A percentile compares a stretch with the other conserved stretches of the same genome.
phyloP scores from a whole-genome alignment of 2,888 invertebrate genomes.

The Drosophila incognita region DNA sequence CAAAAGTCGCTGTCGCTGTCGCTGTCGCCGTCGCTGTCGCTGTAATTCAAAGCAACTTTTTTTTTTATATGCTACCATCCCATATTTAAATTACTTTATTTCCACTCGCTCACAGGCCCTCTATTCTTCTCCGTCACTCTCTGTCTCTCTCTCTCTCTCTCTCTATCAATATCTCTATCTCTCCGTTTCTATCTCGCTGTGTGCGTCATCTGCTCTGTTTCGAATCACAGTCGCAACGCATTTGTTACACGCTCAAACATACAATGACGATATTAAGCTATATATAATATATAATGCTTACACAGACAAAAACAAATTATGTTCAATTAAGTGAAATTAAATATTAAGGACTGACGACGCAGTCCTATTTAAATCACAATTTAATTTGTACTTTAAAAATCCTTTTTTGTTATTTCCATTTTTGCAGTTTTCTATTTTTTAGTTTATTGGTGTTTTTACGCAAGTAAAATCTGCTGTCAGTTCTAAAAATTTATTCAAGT shows the following conservation, averaged over 20 bases:
- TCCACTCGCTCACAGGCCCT: slow-evolving; percentile 55
- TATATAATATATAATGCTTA: background rate
- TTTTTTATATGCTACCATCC: slow-evolving; percentile 47
- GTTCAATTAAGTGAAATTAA: background rate
- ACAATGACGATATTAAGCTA: slow-evolving; percentile 71
- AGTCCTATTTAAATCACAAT: background rate
- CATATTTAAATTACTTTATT: slow-evolving; percentile 78
- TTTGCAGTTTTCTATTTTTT: background rate
- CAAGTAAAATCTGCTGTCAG: background rate
- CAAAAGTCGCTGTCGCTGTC: slow-evolving; percentile 42
- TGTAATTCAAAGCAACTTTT: slow-evolving; percentile 63
- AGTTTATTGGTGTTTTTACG: background rate
- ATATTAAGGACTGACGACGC: background rate
- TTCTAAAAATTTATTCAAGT: background rate
- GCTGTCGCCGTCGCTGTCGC: slow-evolving; percentile 6
- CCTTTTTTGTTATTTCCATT: background rate
- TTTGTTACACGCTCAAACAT: slow-evolving; percentile 56
- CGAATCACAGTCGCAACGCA: slow-evolving; percentile 30
- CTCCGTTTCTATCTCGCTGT: slow-evolving; percentile 8
- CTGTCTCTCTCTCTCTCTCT: background rate
- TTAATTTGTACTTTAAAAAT: background rate
- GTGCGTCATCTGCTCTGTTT: slow-evolving; percentile 55
- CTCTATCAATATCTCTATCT: background rate
- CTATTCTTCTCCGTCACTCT: background rate
- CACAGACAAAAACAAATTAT: background rate